Evolutionary conservation across 2,797 vertebrate genomes (phyloP), one percentile per base, ranked within the genome.

Genomic region (Threskiornis aethiopicus): DNA sequence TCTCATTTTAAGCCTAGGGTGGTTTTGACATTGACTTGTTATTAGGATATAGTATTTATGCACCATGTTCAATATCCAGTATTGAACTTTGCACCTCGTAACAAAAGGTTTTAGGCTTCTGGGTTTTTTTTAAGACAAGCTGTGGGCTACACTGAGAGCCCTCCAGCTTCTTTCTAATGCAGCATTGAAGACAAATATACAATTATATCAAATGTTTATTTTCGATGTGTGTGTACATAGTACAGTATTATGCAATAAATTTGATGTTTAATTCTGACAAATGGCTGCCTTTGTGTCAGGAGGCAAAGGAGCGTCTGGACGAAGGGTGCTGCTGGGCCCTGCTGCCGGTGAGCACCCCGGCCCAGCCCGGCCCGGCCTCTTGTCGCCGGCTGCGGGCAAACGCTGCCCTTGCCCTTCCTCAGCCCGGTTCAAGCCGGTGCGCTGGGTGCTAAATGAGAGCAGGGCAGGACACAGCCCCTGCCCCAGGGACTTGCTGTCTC

Each of bases 211-310:
- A 97, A 98, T 98, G 98, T 98, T 98, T 98, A 98, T 98, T 98
- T 98, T 98, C 96, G 75, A 98, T 94, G 97, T 98, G 97, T 97
- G 96, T 98, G 97, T 97, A 98, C 94, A 98, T 97, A 98, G 95
- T 96, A 97, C 94, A 91, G 96, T 96, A 98, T 98, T 96, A 98
- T 91, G 97, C 97, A 98, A 98, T 98, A 98, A 98, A 98, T 96
- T 94, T 96, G 93, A 97, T 96, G 98, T 98, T 97, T 98, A 97
- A 97, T 95, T 96, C 94, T 66, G 82, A 35, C 19, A 42, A 42
- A 22, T 51, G 47, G 66, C 66, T 85, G 80, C 46, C 41, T 93
- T 35, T 70, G 0, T 84, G 57, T 37, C 13, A 3, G 51, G 72
- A 64, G n/a, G 52, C 28, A 9, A 19, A 75, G 82, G 66, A 61